Conservation (phyloP, 1,140 invertebrate species). For the Nephotettix cincticeps region DNA sequence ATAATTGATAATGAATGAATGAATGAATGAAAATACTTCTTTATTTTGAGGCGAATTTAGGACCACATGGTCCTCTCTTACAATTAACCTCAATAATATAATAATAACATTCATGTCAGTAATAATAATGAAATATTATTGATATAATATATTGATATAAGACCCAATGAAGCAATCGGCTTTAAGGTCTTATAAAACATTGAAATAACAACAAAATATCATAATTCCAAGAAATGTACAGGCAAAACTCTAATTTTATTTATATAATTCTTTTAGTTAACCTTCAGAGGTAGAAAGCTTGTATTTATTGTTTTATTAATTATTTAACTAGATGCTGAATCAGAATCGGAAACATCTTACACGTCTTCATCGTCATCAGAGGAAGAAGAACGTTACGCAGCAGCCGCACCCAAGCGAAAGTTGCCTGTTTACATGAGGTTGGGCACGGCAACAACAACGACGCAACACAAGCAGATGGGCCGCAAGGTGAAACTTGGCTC, state of each 20-base stretch:
- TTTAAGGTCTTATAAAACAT: not conserved
- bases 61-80: no score
- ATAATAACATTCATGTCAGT: no score
- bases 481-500: not conserved
- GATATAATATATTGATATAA: not conserved
- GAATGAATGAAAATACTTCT: no score
- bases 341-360: constrained; percentile 3
- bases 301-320: no score
- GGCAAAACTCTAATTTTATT: not conserved
- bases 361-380: not conserved
- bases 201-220: not conserved
- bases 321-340: not conserved
- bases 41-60: no score
- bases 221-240: no score
- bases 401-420: not conserved
- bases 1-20: no score
- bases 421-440: constrained; percentile 5
- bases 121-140: not conserved
- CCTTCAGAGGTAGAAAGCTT: no score
- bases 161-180: not conserved
- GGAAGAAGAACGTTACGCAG: not conserved
- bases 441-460: not conserved
- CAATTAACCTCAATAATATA: no score
- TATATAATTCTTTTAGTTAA: not conserved
- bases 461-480: not conserved